These are phyloP conservation scores for Atlantisia rogersi DNA, from an alignment of 2,113 vertebrate species.

Conservation along the genomic window DNA sequence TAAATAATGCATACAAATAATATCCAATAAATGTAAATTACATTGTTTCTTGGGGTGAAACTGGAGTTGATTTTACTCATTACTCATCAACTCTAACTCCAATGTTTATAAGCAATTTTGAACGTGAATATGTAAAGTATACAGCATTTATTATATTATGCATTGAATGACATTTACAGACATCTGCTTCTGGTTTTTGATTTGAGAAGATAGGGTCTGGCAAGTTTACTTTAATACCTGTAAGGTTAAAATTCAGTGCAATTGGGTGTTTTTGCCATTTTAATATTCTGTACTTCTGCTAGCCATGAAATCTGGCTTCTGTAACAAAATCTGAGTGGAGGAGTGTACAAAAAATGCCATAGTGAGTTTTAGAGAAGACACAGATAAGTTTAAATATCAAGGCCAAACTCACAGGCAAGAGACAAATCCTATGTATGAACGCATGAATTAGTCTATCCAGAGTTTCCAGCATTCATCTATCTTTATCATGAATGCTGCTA, in stretches of 20 bases:
- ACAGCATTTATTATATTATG: not conserved
- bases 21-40: not conserved
- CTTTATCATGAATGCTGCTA: not conserved
- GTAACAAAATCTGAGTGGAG: not conserved
- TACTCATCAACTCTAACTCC: not conserved
- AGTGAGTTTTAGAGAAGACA: not conserved
- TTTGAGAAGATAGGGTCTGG: not conserved
- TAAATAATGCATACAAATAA: slow-evolving; percentile 15
- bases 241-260: not conserved
- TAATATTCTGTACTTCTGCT: not conserved
- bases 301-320: not conserved
- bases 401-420: not conserved
- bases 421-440: not conserved
- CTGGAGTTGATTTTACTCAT: slow-evolving; percentile 19
- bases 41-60: slow-evolving; percentile 11
- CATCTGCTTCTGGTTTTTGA: slow-evolving; percentile 12
- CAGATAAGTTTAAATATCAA: not conserved
- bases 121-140: slow-evolving; percentile 3
- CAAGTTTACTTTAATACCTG: not conserved
- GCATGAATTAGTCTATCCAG: not conserved
- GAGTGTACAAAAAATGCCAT: not conserved
- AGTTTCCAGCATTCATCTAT: not conserved
- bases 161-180: slow-evolving; percentile 17
- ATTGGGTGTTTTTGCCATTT: not conserved
- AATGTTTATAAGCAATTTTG: slow-evolving; percentile 3